A percentile compares a stretch with the other conserved stretches of the same genome.
Evolutionary conservation across 2,113 vertebrate genomes (phyloP).

Genomic region (Colaptes auratus): DNA sequence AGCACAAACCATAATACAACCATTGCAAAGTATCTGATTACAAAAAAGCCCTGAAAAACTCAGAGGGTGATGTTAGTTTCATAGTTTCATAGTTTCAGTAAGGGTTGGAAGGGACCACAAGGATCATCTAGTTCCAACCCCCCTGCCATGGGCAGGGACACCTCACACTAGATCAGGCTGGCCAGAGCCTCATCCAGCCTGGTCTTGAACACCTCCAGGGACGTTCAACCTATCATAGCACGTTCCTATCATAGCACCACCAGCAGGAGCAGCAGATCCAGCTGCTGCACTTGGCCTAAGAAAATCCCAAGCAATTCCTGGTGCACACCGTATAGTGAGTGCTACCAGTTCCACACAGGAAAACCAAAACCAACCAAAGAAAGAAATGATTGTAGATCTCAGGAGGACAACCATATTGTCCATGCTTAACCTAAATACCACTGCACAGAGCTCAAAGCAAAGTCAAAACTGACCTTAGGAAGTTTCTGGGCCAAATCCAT

Average conservation of each 20-base stretch:
- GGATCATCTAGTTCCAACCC: too few relatives aligned
- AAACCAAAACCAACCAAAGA: neutral
- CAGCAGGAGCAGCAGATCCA: neutral
- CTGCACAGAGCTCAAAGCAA: neutral
- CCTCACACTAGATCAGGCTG: too few relatives aligned
- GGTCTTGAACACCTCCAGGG: too few relatives aligned
- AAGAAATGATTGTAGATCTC: neutral
- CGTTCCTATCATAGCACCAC: neutral
- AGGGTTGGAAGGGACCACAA: too few relatives aligned
- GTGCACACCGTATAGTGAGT: accelerated
- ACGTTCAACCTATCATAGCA: too few relatives aligned
- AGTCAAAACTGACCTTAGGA: conserved; percentile 17
- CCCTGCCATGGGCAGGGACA: too few relatives aligned
- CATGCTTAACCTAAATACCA: neutral
- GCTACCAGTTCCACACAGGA: neutral
- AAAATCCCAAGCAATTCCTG: neutral
- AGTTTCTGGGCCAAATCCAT: neutral
- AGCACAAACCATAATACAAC: neutral
- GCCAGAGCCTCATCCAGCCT: too few relatives aligned
- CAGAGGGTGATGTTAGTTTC: neutral
- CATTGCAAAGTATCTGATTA: neutral
- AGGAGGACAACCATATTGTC: neutral
- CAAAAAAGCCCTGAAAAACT: neutral
- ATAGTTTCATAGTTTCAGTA: too few relatives aligned
- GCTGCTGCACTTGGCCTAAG: neutral